A percentile compares a stretch with the other conserved stretches of the same genome.
Evolutionary conservation across 2,888 invertebrate species (phyloP).

Genomic region (Gastrophysa polygoni): DNA sequence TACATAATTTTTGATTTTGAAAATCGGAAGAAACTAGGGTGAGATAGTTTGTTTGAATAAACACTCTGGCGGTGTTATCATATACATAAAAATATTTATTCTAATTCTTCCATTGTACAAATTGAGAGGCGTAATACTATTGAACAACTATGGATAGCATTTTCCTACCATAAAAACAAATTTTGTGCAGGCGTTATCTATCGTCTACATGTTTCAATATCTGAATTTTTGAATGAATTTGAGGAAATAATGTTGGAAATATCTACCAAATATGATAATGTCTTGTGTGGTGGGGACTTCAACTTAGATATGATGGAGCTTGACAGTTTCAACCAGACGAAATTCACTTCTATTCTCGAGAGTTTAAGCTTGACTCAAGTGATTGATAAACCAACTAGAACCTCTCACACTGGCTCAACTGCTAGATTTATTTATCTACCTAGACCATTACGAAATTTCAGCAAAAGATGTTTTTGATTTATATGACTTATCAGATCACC

Average conservation of each 20-base stretch:
- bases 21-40: too few relatives aligned
- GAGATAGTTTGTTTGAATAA: too few relatives aligned
- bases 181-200: background rate
- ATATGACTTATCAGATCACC: background rate
- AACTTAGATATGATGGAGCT: conserved; percentile 2
- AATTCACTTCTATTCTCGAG: background rate
- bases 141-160: background rate
- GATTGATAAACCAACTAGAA: background rate
- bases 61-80: too few relatives aligned
- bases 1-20: too few relatives aligned
- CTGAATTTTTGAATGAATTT: background rate
- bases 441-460: background rate
- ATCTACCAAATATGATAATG: conserved; percentile 2
- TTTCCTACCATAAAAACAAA: background rate
- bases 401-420: background rate
- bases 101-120: background rate
- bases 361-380: background rate
- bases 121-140: background rate
- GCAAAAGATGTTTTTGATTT: background rate
- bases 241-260: background rate
- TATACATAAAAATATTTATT: too few relatives aligned
- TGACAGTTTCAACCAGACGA: background rate
- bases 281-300: conserved; percentile 7
- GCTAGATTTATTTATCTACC: conserved; percentile 5
- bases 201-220: background rate